Percentiles rank a stretch among this genome's conserved stretches.
Evolutionary conservation across 2,888 invertebrate genomes (phyloP).

Genomic region (Ferdinandea cuprea): DNA sequence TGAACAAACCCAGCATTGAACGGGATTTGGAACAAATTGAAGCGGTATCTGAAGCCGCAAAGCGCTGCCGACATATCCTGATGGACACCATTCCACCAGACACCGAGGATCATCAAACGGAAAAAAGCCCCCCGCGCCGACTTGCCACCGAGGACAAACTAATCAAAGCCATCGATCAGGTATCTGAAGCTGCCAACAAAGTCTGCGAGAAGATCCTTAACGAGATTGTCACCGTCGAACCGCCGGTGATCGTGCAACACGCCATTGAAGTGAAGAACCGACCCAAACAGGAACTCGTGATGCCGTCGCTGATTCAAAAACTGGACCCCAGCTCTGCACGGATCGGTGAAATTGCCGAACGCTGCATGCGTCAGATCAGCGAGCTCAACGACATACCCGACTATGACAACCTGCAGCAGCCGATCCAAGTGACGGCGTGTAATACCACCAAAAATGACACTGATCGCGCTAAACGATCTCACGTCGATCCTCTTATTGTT

Average conservation of each 20-base stretch:
- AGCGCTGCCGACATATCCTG: slow-evolving; percentile 83
- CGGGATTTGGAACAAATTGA: slow-evolving; percentile 82
- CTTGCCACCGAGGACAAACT: slow-evolving; percentile 81
- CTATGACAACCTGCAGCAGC: slow-evolving; percentile 82
- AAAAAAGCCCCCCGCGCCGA: slow-evolving; percentile 76
- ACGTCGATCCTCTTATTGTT: slow-evolving; percentile 80
- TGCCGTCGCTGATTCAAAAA: slow-evolving; percentile 83
- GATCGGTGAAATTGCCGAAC: slow-evolving; percentile 84
- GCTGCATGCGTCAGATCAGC: slow-evolving; percentile 82
- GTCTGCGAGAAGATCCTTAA: slow-evolving; percentile 82
- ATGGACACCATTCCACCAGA: slow-evolving; percentile 81
- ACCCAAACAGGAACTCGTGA: slow-evolving; percentile 75
- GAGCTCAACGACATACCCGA: slow-evolving; percentile 81
- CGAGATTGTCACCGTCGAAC: slow-evolving; percentile 80
- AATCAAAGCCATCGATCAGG: slow-evolving; percentile 81
- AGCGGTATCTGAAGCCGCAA: slow-evolving; percentile 83
- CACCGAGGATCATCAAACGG: slow-evolving; percentile 4
- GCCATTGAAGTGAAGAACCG: slow-evolving; percentile 78
- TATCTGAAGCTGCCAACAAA: slow-evolving; percentile 81
- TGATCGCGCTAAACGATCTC: slow-evolving; percentile 75
- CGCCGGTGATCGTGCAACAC: slow-evolving; percentile 80
- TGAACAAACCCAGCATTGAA: slow-evolving; percentile 78
- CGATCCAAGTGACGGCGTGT: slow-evolving; percentile 67
- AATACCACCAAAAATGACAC: slow-evolving; percentile 70
- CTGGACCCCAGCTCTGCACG: slow-evolving; percentile 84